Conservation (phyloP, 2,113 vertebrate genomes). For the Sus scrofa region T2T-Sscrofa CM000818.6:101071501-101072000, state of each 20-base stretch:
- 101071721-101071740: background rate
- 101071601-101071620: background rate
- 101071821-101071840: conserved; percentile 34
- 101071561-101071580: conserved; percentile 11
- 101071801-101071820: conserved; percentile 48
- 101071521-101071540: background rate
- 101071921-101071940: conserved; percentile 40
- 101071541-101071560: background rate
- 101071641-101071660: background rate
- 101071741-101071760: background rate
- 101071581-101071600: background rate
- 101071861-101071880: conserved; percentile 54
- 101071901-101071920: conserved; percentile 58
- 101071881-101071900: conserved; percentile 61
- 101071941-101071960: conserved; percentile 57
- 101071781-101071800: background rate
- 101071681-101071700: background rate
- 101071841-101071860: conserved; percentile 58
- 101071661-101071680: background rate
- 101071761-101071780: conserved; percentile 2
- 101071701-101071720: background rate
- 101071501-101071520: background rate
- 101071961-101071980: conserved; percentile 67
- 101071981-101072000: background rate
- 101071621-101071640: background rate